Base-by-base conservation (phyloP, 2,113 vertebrate genomes). In the Aldabrachelys gigantea region DNA sequence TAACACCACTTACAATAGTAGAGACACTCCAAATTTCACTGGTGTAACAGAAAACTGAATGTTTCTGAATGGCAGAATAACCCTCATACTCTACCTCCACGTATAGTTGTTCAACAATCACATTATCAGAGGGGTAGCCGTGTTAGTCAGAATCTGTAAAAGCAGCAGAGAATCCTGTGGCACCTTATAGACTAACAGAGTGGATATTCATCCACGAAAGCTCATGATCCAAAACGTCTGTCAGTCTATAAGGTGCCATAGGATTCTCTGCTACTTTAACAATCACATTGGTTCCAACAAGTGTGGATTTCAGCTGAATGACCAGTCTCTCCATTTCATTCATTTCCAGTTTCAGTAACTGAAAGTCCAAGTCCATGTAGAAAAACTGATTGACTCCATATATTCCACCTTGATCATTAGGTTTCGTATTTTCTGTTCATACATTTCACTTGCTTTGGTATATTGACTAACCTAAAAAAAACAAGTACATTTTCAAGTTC, bases 391-490 rank as follows among this genome's bases (percentile, higher is more conserved):
- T 17, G 80, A 76, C 95, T 99, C 99, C 96, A 99, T 98, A 72
- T 94, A 54, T 87, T 98, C 97, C 62, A 99, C 92, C 92, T 91
- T 96, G 69, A 92, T 72, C 21, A 98, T 99, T 89, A 99, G 76
- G 90, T 98, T 98, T 29, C 75, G 16, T 14, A 99, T 98, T 89
- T 95, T 98, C 93, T 98, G 97, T 85, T 98, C 97, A 86, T 99
- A 99, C 1, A 97, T 4, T 29, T 95, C 96, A 89, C 99, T 94
- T 91, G 92, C 97, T 78, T 93, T 87, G 81, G 98, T 97, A 81
- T 99, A 99, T 21, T 98, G 94, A 76, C 86, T 98, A 53, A 99
- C 96, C 99, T 99, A 17, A 92, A 85, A 96, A 72, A 85, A 72
- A 54, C 57, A 59, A 80, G 52, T 57, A 50, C 1, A 65, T 79